Percentiles rank a stretch among this genome's conserved stretches.
Evolutionary conservation across 2,797 vertebrate genomes (phyloP).

Genomic region (Balearica regulorum): DNA sequence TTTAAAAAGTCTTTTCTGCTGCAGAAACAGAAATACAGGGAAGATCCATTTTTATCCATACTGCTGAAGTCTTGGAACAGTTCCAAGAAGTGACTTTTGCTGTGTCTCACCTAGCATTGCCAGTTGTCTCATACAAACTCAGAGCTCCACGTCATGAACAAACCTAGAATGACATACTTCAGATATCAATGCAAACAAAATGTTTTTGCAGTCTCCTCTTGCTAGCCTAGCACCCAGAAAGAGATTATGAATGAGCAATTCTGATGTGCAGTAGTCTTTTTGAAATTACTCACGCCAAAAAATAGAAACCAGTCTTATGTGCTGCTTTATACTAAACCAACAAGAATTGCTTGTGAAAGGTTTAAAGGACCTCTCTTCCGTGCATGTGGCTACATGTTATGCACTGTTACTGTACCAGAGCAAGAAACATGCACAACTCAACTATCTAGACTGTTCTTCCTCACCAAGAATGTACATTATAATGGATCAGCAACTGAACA

Average conservation of each 20-base stretch:
- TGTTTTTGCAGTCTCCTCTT: neutral
- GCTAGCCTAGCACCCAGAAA: neutral
- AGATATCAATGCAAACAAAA: neutral
- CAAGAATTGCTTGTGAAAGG: neutral
- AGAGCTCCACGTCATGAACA: neutral
- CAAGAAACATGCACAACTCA: neutral
- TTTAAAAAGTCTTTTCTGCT: neutral
- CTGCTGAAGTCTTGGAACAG: neutral
- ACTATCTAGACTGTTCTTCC: neutral
- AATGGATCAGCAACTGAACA: neutral
- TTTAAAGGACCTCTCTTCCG: neutral
- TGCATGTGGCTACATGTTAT: accelerated
- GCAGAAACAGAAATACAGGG: neutral
- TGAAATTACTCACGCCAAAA: neutral
- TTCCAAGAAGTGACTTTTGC: neutral
- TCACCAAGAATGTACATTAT: neutral
- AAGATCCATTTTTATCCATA: neutral
- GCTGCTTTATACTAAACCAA: neutral
- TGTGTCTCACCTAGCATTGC: neutral
- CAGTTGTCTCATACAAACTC: neutral
- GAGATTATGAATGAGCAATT: neutral
- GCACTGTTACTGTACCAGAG: neutral
- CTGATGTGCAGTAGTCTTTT: neutral
- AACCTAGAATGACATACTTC: neutral
- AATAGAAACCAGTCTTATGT: neutral